Conservation (phyloP, 2,113 vertebrate species). For the Oryzias javanicus region DNA sequence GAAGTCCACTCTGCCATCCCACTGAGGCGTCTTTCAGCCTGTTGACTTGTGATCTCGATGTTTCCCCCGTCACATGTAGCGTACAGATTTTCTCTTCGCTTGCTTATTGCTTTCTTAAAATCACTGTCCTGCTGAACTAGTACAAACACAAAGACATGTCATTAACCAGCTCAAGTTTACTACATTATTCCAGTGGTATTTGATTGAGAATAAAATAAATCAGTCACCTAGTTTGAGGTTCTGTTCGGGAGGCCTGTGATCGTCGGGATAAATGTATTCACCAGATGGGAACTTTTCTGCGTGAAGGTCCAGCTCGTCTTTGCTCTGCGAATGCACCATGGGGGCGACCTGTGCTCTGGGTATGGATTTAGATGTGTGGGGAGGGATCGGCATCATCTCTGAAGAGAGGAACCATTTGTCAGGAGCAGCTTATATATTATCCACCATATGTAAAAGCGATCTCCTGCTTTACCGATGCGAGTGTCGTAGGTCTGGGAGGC, state of each 20-base stretch:
- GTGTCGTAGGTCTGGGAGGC: slow-evolving; percentile 52
- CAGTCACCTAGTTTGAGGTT: slow-evolving; percentile 10
- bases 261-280: slow-evolving; percentile 41
- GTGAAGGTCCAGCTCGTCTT: neutral
- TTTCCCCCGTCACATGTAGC: fast-evolving
- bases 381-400: slow-evolving; percentile 27
- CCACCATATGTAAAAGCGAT: neutral
- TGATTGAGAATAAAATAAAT: neutral
- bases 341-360: slow-evolving; percentile 48
- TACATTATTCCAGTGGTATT: neutral
- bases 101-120: slow-evolving; percentile 3
- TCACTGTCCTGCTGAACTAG: slow-evolving; percentile 15
- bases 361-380: neutral
- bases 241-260: neutral
- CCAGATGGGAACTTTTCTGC: slow-evolving; percentile 2
- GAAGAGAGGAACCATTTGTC: slow-evolving; percentile 5
- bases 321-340: slow-evolving; percentile 1
- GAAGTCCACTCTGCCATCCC: neutral
- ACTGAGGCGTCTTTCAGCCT: neutral
- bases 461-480: slow-evolving; percentile 51
- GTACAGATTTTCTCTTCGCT: slow-evolving; percentile 9
- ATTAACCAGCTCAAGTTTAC: neutral
- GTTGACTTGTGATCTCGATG: neutral
- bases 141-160: slow-evolving; percentile 2
- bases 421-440: neutral